A percentile compares a stretch with the other conserved stretches of the same genome.
phyloP scores from a whole-genome alignment of 2,113 vertebrate genomes.

The Procavia capensis region DNA sequence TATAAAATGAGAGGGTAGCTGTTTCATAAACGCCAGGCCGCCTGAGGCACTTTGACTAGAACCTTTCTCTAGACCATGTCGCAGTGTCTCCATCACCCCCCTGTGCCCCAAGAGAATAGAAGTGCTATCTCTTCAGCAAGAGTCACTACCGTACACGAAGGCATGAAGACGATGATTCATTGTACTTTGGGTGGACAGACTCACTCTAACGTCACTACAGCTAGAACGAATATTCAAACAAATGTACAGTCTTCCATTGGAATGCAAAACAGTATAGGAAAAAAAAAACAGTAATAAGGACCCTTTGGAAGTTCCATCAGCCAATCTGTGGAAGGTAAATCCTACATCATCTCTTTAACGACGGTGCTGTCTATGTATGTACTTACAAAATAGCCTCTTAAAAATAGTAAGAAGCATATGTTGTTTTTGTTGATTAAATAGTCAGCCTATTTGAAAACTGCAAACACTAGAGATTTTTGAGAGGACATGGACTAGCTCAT shows the following conservation, averaged over 20 bases:
- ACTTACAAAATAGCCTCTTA: not conserved
- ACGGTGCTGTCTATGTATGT: constrained; percentile 65
- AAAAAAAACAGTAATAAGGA: constrained; percentile 31
- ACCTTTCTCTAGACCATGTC: constrained; percentile 88
- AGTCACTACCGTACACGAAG: constrained; percentile 87
- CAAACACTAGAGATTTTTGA: constrained; percentile 60
- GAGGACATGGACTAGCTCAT: not conserved
- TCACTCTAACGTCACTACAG: constrained; percentile 63
- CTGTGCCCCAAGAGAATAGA: constrained; percentile 85
- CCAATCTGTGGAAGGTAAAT: constrained; percentile 27
- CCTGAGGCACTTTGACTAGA: constrained; percentile 96
- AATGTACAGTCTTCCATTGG: constrained; percentile 57
- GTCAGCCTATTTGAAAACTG: constrained; percentile 76
- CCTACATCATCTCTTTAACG: constrained; percentile 61
- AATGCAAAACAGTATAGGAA: constrained; percentile 43
- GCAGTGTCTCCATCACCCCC: constrained; percentile 87
- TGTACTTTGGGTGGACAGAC: constrained; percentile 76
- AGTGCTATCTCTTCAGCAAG: constrained; percentile 86
- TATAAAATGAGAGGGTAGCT: constrained; percentile 86
- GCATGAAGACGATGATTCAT: constrained; percentile 84
- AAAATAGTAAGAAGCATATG: not conserved
- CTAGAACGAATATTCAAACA: constrained; percentile 69
- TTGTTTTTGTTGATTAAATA: constrained; percentile 78
- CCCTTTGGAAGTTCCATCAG: constrained; percentile 59
- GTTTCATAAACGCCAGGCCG: constrained; percentile 90